Base-by-base conservation (phyloP, 2,113 vertebrate species). In the Jaculus jaculus region DNA sequence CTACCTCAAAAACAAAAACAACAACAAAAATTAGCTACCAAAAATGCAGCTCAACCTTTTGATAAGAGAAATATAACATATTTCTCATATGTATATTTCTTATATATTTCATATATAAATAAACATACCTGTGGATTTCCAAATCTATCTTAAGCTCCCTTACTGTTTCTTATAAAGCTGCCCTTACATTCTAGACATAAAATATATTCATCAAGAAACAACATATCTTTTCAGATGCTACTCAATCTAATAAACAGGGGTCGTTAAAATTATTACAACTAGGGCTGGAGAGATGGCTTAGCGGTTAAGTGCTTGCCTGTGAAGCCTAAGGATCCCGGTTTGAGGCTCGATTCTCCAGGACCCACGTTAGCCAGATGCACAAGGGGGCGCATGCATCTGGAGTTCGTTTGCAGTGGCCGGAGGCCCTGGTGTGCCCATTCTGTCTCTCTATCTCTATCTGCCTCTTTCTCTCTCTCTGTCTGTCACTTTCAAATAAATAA, bases 231-330 rank as follows among this genome's bases (percentile, higher is more conserved):
- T 83, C 78, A 74, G 37, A 81, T 94, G 24, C 68, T 60, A 85
- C 65, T 71, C 88, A 71, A 78, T 85, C 20, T 68, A 87, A 87
- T 75, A 30, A 92, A 89, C 0, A 72, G 28, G 34, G 80, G 20
- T 86, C 28, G 82, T 71, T 47, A 68, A 78, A 91, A 92, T 60
- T 89, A 42, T 79, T 87, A 93, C n/a, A 71, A 47, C n/a, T 30
- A 78, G 60, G 30, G 42, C 42, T 47, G 8, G 42, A 47, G 42
- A 47, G 8, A 47, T 47, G 42, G 42, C 42, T 47, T 47, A 47
- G 42, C 42, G 8, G 42, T 47, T 47, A 47, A 47, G 42, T 8
- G 42, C 8, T 47, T 47, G 42, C 42, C 8, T 47, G 42, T 8
- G 8, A 47, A 47, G 42, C 42, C 42, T 6, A 47, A 47, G 42